phyloP scores from a whole-genome alignment of 2,888 invertebrate genomes.

The Calliopum simillimum region DNA sequence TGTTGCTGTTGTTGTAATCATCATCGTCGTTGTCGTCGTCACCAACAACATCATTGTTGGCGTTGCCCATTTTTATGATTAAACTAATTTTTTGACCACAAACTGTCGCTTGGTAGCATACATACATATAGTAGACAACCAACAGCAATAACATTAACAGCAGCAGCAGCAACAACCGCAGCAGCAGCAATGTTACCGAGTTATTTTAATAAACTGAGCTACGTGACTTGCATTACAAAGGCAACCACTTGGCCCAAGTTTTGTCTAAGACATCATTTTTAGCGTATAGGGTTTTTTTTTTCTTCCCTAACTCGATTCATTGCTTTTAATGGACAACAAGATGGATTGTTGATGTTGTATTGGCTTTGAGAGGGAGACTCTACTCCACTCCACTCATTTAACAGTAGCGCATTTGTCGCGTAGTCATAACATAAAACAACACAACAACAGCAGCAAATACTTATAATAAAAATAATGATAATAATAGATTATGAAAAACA shows the following conservation, averaged over 20 bases:
- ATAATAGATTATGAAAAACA: constrained; percentile 46
- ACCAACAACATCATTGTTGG: constrained; percentile 41
- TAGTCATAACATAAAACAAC: constrained; percentile 22
- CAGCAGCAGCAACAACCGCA: constrained; percentile 20
- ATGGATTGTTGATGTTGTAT: background rate
- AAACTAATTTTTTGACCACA: constrained; percentile 54
- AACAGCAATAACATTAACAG: constrained; percentile 9
- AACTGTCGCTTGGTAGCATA: constrained; percentile 45
- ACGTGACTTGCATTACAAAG: constrained; percentile 65
- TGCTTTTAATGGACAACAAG: too few species aligned
- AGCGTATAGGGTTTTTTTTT: too few species aligned
- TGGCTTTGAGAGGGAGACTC: constrained; percentile 1
- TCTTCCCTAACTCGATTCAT: too few species aligned
- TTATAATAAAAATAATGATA: constrained; percentile 43
- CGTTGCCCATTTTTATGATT: constrained; percentile 61
- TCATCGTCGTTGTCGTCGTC: constrained; percentile 37
- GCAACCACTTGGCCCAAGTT: constrained; percentile 30
- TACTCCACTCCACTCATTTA: constrained; percentile 45
- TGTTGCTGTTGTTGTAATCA: constrained; percentile 3
- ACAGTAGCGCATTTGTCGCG: constrained; percentile 41
- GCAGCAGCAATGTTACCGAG: constrained; percentile 51
- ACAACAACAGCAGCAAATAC: constrained; percentile 32
- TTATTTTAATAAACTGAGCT: constrained; percentile 68
- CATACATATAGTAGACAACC: constrained; percentile 13
- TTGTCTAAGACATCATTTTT: too few species aligned